Base-by-base conservation (phyloP, 2,797 vertebrate genomes). In the Mus spretus region DNA sequence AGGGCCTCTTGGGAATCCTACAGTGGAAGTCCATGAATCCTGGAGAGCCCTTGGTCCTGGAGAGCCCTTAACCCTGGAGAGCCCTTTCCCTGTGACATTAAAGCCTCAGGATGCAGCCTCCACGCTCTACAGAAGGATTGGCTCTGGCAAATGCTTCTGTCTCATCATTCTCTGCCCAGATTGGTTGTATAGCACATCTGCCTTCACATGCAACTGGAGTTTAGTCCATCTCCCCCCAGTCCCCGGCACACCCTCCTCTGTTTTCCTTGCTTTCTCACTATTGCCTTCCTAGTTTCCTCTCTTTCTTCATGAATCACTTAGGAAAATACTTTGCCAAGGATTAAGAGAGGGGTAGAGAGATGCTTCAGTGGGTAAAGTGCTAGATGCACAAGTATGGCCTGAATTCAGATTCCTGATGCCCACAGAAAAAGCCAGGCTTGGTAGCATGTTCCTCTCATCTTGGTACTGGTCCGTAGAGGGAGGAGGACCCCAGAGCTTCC, bases 291-390 rank as follows among this genome's bases (percentile, higher is more conserved):
- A 5, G 3, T 77, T 89, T 55, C 47, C 53, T 10, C 34, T 67
- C 37, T 57, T 90, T 89, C 47, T 90, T 85, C 53, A 57, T 81
- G 22, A 90, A 65, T 67, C 0, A 50, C 84, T 92, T 89, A 80
- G 78, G 26, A 4, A 61, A 63, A n/a, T 77, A 44, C 26, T 81
- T 96, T 50, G 4, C 34, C 93, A 47, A 90, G 90, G 34, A 37
- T 55, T 85, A 34, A 4, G 84, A 13, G 65, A 72, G 85, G 50
- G 17, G 0, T 57, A 40, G 22, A 24, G 50, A 74, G 24, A 72
- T 55, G 34, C 37, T 28, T 72, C 22, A 19, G 2, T 19, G 50
- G n/a, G 26, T 86, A 28, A 72, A 55, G 34, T 37, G 8, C 14
- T 72, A 31, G 84, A 12, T 53, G 47, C 6, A n/a, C 83, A 86